phyloP scores from a whole-genome alignment of 2,113 vertebrate species.

The Plectropomus leopardus region DNA sequence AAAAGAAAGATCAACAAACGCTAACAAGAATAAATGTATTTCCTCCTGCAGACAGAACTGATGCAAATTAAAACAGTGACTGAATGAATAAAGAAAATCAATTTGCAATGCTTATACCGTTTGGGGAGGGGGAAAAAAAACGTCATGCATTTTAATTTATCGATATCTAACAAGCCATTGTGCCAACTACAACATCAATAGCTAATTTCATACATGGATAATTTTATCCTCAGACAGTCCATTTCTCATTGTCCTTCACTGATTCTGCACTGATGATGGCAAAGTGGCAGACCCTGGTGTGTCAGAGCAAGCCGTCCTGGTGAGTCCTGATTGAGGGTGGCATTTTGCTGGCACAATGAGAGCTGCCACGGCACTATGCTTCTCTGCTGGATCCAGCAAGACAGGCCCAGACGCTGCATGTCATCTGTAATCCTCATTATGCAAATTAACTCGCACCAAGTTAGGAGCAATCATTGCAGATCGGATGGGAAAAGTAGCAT shows the following conservation, averaged over 20 bases:
- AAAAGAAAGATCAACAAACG: slow-evolving; percentile 3
- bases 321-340: slow-evolving; percentile 54
- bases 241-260: slow-evolving; percentile 37
- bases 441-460: slow-evolving; percentile 47
- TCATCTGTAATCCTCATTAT: slow-evolving; percentile 70
- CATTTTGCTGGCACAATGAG: slow-evolving; percentile 62
- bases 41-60: slow-evolving; percentile 11
- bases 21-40: neutral
- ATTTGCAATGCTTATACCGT: slow-evolving; percentile 15
- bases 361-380: slow-evolving; percentile 20
- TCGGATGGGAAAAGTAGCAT: slow-evolving; percentile 9
- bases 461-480: slow-evolving; percentile 26
- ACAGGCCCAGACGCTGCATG: slow-evolving; percentile 64
- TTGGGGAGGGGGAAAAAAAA: neutral
- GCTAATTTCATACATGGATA: slow-evolving; percentile 40
- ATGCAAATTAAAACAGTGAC: slow-evolving; percentile 23
- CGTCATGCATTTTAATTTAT: slow-evolving; percentile 19
- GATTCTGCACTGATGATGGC: neutral
- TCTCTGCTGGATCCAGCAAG: slow-evolving; percentile 47
- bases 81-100: neutral
- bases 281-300: neutral
- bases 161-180: slow-evolving; percentile 23
- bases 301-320: slow-evolving; percentile 19
- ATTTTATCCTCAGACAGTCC: slow-evolving; percentile 18
- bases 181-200: slow-evolving; percentile 13